Conservation (phyloP, 2,797 vertebrate species). For the Xiphorhynchus erythropygius region DNA sequence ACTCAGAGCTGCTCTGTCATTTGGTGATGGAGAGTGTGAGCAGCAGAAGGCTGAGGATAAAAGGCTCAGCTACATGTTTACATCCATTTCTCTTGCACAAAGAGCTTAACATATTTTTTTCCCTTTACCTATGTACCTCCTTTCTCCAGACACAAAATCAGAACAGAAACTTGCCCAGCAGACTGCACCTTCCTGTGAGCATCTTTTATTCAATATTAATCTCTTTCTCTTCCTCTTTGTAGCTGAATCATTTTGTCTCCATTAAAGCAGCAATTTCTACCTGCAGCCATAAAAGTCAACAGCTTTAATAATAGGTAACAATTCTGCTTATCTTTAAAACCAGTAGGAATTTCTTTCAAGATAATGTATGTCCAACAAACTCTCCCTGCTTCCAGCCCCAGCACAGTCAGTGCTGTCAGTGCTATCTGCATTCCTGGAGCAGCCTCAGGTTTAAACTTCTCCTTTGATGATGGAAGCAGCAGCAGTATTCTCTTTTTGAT, state of each 20-base stretch:
- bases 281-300: constrained; percentile 75
- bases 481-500: background rate
- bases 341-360: background rate
- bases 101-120: background rate
- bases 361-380: background rate
- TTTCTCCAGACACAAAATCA: background rate
- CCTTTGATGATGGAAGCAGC: background rate
- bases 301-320: constrained; percentile 77
- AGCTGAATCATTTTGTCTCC: constrained; percentile 81
- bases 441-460: background rate
- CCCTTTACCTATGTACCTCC: background rate
- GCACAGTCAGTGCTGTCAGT: background rate
- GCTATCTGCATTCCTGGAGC: background rate
- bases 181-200: background rate
- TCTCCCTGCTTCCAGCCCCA: background rate
- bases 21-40: background rate
- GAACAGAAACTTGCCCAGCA: background rate
- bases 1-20: background rate
- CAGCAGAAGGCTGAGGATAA: background rate
- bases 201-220: background rate
- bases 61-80: background rate
- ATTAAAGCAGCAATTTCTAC: constrained; percentile 78
- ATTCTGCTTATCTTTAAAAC: background rate
- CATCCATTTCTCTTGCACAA: background rate
- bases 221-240: constrained; percentile 4